phyloP scores from a whole-genome alignment of 2,888 invertebrate genomes.

The Acrobasis suavella region DNA sequence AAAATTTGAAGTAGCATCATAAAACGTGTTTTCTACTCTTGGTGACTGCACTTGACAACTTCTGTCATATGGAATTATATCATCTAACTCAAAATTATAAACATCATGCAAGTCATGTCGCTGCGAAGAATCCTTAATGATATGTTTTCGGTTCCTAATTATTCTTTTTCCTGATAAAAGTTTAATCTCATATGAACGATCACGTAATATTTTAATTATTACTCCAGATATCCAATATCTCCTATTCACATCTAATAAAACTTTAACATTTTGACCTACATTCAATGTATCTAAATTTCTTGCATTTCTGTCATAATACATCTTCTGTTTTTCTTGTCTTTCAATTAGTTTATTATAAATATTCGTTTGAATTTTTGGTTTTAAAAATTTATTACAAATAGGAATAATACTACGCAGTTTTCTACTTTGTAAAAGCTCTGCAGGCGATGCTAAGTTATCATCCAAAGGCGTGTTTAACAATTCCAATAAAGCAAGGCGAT shows the following conservation, averaged over 20 bases:
- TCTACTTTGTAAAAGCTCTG: constrained; percentile 4
- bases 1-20: no score
- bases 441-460: not conserved
- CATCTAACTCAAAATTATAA: no score
- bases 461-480: not conserved
- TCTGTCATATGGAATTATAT: no score
- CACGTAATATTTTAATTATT: not conserved
- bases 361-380: not conserved
- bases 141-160: not conserved
- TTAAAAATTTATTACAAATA: not conserved
- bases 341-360: not conserved
- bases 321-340: not conserved
- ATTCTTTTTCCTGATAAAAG: not conserved
- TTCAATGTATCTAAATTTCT: not conserved
- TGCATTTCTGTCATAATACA: constrained; percentile 6
- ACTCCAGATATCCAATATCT: not conserved
- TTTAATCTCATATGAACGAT: not conserved
- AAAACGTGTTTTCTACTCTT: no score
- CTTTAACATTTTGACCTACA: not conserved
- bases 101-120: no score
- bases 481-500: not conserved
- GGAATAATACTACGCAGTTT: not conserved
- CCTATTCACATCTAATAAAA: not conserved
- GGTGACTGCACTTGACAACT: no score
- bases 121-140: no score